Percentiles rank a stretch among this genome's conserved stretches.
Evolutionary conservation across 2,888 invertebrate genomes (phyloP).

Genomic region (Hydropsyche betteni): DNA sequence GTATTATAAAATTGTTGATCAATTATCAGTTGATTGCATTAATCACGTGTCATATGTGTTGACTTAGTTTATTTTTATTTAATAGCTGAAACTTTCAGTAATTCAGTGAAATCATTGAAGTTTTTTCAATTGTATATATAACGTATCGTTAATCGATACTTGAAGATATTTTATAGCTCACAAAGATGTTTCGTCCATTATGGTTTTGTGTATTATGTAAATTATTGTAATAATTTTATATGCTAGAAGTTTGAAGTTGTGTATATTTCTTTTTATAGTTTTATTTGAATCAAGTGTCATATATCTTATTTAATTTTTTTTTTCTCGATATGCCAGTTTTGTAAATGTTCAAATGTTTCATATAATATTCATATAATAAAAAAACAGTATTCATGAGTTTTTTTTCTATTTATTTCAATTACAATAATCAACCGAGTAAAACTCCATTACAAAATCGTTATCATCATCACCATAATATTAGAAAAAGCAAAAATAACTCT

Average conservation of each 20-base stretch:
- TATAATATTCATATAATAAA: conserved; percentile 21
- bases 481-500: no score
- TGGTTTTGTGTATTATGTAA: conserved; percentile 41
- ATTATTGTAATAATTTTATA: conserved; percentile 45
- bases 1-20: no score
- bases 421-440: not conserved
- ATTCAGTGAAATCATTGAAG: no score
- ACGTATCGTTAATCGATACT: no score
- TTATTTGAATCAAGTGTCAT: conserved; percentile 12
- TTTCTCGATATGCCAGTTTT: conserved; percentile 28
- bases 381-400: conserved; percentile 5
- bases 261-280: conserved; percentile 18
- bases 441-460: no score
- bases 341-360: conserved; percentile 28
- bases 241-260: not conserved
- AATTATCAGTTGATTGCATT: no score
- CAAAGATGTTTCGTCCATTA: conserved; percentile 46
- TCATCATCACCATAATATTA: no score
- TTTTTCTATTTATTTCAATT: not conserved
- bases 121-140: no score
- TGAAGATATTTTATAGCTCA: no score
- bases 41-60: no score
- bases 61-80: no score
- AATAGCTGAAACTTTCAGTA: no score
- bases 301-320: conserved; percentile 4